A percentile compares a stretch with the other conserved stretches of the same genome.
These are phyloP conservation scores for Spilogale gracilis DNA, from an alignment of 2,113 vertebrate species.

Conservation along the genomic window DNA sequence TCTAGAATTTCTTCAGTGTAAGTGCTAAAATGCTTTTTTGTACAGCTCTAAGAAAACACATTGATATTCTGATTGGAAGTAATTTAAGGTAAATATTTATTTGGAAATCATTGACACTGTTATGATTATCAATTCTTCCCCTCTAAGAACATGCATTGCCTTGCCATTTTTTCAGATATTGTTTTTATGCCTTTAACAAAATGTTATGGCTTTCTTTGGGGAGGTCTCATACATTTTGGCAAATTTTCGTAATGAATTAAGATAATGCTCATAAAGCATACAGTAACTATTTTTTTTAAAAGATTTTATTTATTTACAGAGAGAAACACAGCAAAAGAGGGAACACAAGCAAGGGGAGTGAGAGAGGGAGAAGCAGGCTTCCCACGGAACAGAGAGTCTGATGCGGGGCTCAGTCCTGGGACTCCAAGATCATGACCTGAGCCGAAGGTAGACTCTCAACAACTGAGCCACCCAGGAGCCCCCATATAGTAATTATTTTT, in stretches of 20 bases:
- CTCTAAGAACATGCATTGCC: neutral
- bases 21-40: neutral
- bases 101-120: neutral
- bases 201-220: neutral
- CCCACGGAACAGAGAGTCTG: too few relatives aligned
- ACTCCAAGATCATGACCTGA: too few relatives aligned
- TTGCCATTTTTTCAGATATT: constrained; percentile 1
- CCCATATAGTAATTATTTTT: neutral
- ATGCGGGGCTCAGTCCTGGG: too few relatives aligned
- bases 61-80: constrained; percentile 46
- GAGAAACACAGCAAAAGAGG: too few relatives aligned
- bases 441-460: too few relatives aligned
- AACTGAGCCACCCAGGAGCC: too few relatives aligned
- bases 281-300: neutral
- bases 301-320: neutral
- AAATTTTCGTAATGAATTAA: constrained; percentile 32
- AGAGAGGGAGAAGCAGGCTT: too few relatives aligned
- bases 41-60: neutral
- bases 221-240: neutral
- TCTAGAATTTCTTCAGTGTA: neutral
- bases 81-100: neutral
- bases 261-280: neutral
- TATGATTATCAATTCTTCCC: constrained; percentile 10
- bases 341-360: too few relatives aligned
- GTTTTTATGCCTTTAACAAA: constrained; percentile 45